Base-by-base conservation (phyloP, 2,888 invertebrate genomes). In the Cloeon dipterum region DNA sequence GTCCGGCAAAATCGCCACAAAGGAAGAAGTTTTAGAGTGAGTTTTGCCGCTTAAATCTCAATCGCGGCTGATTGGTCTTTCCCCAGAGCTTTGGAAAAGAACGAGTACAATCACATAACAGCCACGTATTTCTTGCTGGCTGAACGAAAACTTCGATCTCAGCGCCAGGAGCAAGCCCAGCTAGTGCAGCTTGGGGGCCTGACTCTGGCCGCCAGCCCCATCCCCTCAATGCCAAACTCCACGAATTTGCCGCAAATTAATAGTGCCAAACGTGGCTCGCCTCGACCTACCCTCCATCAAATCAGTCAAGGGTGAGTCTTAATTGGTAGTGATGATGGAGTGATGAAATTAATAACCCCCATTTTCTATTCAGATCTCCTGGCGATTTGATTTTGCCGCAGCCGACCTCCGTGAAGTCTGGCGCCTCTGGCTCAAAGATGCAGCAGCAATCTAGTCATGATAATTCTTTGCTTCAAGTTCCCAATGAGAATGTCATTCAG, bases 81-180 rank as follows among this genome's bases (percentile, higher is more conserved):
- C 23, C 7, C 23, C 53, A 85, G 83, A 44, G 79, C 89, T 39
- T 62, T 98, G 50, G 89, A 93, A 52, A 81, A 78, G 53, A 86
- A 94, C 60, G 88, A 89, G 52, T 98, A 98, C 60, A 91, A 91
- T 62, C 91, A 98, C 58, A 79, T 98, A 50, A 94, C 96, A 20
- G 96, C 96, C 34, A 98, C 96, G 16, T 98, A 94, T 61, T 98
- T 83, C 61, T 65, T 98, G 47, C 62, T 98, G 47, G 94, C 93
- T 11, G 98, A 98, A 59, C 66, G 89, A 44, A 82, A 88, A 54
- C 63, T 98, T 32, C 68, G 81, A 44, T 70, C 74, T 36, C 72
- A 78, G 51, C 66, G 83, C 48, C 76, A 72, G 47, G 74, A 75
- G 44, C 57, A 61, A 52, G 53, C 57, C 47, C 53, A 60, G 41